A percentile compares a stretch with the other conserved stretches of the same genome.
These are phyloP conservation scores for Montifringilla adamsi DNA, from an alignment of 2,113 vertebrate genomes.

Conservation along the genomic window DNA sequence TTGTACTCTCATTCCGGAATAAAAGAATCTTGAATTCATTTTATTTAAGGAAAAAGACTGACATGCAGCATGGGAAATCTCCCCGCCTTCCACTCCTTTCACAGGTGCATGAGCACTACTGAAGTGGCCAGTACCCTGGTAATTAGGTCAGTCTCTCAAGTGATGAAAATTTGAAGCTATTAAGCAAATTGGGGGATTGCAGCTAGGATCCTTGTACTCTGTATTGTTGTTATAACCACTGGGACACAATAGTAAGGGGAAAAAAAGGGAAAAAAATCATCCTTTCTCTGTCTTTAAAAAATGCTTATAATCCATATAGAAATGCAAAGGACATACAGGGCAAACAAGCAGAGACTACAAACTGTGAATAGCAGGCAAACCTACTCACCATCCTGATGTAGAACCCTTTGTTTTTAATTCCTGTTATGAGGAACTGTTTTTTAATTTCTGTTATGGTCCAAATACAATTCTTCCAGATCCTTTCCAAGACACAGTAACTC, in stretches of 20 bases:
- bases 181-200: background rate
- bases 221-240: background rate
- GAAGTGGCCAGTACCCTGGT: background rate
- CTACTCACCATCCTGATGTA: background rate
- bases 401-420: background rate
- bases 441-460: background rate
- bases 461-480: background rate
- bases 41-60: background rate
- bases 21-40: background rate
- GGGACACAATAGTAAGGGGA: background rate
- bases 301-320: background rate
- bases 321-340: background rate
- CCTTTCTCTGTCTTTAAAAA: background rate
- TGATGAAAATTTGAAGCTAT: background rate
- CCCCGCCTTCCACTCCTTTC: background rate
- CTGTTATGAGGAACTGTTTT: background rate
- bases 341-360: background rate
- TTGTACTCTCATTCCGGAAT: background rate
- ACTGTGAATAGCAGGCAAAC: background rate
- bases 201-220: background rate
- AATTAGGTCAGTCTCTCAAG: background rate
- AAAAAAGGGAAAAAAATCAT: background rate
- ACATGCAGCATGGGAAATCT: background rate
- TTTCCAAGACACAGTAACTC: background rate
- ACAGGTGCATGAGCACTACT: background rate